Conservation (phyloP, 23 tunicate species). For the Trididemnum nubilum region DNA sequence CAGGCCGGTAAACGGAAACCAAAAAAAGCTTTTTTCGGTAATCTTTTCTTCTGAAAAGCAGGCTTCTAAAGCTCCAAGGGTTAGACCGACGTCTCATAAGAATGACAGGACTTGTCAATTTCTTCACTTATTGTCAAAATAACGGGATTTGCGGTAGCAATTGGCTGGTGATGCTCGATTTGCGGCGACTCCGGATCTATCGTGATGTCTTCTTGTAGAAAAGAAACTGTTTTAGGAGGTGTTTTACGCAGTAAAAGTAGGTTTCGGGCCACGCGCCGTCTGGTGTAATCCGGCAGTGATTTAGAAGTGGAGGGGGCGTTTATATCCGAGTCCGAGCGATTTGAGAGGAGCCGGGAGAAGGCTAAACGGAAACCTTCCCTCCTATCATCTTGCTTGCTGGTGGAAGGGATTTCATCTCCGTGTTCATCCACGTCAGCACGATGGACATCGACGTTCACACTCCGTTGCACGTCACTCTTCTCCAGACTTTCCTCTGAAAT, state of each 20-base stretch:
- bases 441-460: constrained; percentile 22
- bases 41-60: too few relatives aligned
- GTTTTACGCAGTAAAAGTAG: background rate
- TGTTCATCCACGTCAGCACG: background rate
- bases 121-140: constrained; percentile 15
- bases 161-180: background rate
- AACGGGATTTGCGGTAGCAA: background rate
- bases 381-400: background rate
- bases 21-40: too few relatives aligned
- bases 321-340: background rate
- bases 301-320: background rate
- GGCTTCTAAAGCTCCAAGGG: too few relatives aligned
- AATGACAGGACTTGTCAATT: constrained; percentile 26
- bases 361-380: background rate
- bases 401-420: background rate
- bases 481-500: constrained; percentile 27
- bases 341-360: background rate
- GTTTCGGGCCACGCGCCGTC: background rate
- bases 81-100: constrained; percentile 61
- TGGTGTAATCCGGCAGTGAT: constrained; percentile 12
- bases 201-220: background rate
- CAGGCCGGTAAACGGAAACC: too few relatives aligned
- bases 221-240: background rate
- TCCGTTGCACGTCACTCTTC: background rate
- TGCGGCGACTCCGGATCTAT: too few relatives aligned